phyloP scores from a whole-genome alignment of 2,888 invertebrate species.

The Pachydiplax longipennis region DNA sequence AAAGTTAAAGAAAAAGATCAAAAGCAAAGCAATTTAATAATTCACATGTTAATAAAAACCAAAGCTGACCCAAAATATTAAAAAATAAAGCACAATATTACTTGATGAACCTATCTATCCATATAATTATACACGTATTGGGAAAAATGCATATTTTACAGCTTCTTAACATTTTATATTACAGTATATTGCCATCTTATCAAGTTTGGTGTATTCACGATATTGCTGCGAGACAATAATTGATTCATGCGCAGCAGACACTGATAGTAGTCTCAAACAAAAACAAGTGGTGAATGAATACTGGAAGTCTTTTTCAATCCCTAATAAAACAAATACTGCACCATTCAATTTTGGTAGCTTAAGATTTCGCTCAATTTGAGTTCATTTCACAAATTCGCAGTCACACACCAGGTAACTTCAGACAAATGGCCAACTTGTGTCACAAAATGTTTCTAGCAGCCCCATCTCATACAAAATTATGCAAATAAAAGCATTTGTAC shows the following conservation, averaged over 20 bases:
- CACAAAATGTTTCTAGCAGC: constrained; percentile 30
- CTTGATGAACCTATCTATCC: constrained; percentile 11
- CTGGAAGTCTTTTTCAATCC: neutral
- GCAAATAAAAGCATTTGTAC: constrained; percentile 25
- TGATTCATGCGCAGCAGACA: neutral
- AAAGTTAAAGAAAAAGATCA: neutral
- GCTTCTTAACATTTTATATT: constrained; percentile 16
- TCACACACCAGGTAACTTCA: neutral
- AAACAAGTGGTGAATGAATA: neutral
- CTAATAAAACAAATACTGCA: constrained; percentile 18
- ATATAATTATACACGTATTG: neutral
- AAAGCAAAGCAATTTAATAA: neutral
- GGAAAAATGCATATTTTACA: constrained; percentile 32
- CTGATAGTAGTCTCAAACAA: neutral
- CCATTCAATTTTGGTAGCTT: neutral
- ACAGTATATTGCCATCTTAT: constrained; percentile 26
- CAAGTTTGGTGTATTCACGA: neutral
- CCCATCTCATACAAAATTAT: constrained; percentile 33
- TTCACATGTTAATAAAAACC: neutral
- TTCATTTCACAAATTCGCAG: neutral
- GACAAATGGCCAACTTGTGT: constrained; percentile 13
- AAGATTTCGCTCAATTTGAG: neutral
- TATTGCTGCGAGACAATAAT: neutral
- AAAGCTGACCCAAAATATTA: neutral
- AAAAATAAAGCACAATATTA: constrained; percentile 1